phyloP scores from a whole-genome alignment of 2,888 invertebrate species.

The Miltochrista miniata region DNA sequence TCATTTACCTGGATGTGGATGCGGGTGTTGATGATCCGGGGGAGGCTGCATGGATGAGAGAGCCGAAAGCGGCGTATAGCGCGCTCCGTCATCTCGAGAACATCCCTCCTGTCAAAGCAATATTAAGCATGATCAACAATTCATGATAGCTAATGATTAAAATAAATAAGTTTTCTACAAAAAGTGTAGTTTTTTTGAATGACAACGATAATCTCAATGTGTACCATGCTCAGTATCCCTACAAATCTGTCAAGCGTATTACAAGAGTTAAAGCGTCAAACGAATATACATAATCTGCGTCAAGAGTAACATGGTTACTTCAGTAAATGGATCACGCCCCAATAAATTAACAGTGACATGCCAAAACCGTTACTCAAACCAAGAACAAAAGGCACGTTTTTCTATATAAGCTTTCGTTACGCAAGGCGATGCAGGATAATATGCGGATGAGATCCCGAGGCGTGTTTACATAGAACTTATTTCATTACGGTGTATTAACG shows the following conservation, averaged over 20 bases:
- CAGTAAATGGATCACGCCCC: slow-evolving; percentile 60
- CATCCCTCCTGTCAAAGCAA: slow-evolving; percentile 65
- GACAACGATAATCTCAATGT: too few relatives aligned
- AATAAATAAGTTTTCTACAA: too few relatives aligned
- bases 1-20: slow-evolving; percentile 83
- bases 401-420: slow-evolving; percentile 40
- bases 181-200: too few relatives aligned
- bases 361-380: slow-evolving; percentile 42
- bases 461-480: slow-evolving; percentile 79
- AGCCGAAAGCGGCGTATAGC: slow-evolving; percentile 93
- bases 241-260: slow-evolving; percentile 30
- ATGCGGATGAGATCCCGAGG: slow-evolving; percentile 65
- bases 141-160: not conserved
- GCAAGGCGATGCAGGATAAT: slow-evolving; percentile 65
- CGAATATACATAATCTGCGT: slow-evolving; percentile 65
- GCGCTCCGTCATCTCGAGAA: slow-evolving; percentile 70
- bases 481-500: slow-evolving; percentile 77
- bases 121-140: not conserved
- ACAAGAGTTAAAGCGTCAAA: slow-evolving; percentile 63
- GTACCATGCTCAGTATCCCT: not conserved
- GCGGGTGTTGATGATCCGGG: slow-evolving; percentile 73
- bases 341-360: slow-evolving; percentile 42
- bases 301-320: slow-evolving; percentile 60
- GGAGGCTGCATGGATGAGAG: slow-evolving; percentile 95
- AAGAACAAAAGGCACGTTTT: slow-evolving; percentile 58